Percentiles rank a stretch among this genome's conserved stretches.
Conservation (phyloP, 2,113 vertebrate genomes). For the Atlantisia rogersi region DNA sequence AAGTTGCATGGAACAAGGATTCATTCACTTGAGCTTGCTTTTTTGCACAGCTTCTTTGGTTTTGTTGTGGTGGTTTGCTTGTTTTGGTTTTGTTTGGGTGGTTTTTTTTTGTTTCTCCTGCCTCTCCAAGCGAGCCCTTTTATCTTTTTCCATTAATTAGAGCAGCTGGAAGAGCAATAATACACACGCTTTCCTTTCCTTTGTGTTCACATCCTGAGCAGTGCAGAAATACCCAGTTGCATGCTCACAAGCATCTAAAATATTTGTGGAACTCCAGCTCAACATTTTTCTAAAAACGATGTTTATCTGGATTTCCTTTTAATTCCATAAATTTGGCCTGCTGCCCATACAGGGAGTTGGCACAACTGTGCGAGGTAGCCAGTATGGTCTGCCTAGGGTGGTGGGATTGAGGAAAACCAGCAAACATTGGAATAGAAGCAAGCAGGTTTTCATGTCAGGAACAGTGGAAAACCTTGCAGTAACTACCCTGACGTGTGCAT, state of each 20-base stretch:
- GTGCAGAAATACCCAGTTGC: not conserved
- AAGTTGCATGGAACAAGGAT: not conserved
- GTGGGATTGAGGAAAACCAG: fast-evolving
- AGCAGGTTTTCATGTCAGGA: not conserved
- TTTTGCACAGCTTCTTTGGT: not conserved
- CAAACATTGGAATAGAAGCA: not conserved
- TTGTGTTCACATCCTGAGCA: slow-evolving; percentile 29
- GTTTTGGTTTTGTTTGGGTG: not conserved
- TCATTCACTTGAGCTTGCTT: not conserved
- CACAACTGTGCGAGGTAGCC: not conserved
- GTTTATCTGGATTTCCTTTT: slow-evolving; percentile 15
- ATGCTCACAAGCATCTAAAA: slow-evolving; percentile 21
- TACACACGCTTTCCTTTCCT: slow-evolving; percentile 30
- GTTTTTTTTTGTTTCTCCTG: not conserved
- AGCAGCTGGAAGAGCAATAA: slow-evolving; percentile 1
- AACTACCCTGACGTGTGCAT: fast-evolving
- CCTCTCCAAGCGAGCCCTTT: not conserved
- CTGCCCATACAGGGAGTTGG: not conserved
- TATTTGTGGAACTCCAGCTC: slow-evolving; percentile 23
- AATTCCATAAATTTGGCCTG: not conserved
- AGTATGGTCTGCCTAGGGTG: fast-evolving
- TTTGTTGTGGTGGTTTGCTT: not conserved
- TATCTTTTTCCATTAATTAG: slow-evolving; percentile 14
- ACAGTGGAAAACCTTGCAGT: not conserved
- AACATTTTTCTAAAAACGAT: not conserved